Base-by-base conservation (phyloP, 2,113 vertebrate genomes). In the Nycticorax nycticorax region DNA sequence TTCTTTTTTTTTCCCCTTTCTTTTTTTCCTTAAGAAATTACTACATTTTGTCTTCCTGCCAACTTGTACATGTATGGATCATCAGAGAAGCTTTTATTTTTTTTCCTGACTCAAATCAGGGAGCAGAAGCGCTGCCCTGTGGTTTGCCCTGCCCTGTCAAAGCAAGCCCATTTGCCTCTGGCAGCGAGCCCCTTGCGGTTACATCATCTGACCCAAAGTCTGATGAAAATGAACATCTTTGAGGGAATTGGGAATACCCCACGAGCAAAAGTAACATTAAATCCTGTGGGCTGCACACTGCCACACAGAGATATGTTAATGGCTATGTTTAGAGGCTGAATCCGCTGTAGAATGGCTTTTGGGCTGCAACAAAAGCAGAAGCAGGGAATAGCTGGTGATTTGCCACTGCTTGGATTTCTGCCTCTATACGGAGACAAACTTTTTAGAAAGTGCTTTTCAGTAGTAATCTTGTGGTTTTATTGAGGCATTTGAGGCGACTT, bases 151-250 rank as follows among this genome's bases (percentile, higher is more conserved):
- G 35, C 37, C 35, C 45, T 48, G 18, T 35, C 84, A 82, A 64
- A 88, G 69, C 35, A 77, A 85, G 78, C 10, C 12, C 3, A 1
- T 63, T 67, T 50, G 22, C n/a, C n/a, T 45, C 41, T 0, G 0
- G 35, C 55, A 71, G 26, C 9, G 33, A 68, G 67, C 10, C 6
- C 33, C 21, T 0, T 0, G 0, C 0, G 0, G 47, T 62, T 77
- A 35, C 55, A 72, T 3, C 23, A 37, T 8, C 60, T 81, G 43
- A 74, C 81, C 28, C 45, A 15, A 74, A 63, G 47, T 50, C 81
- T 91, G 77, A 72, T 69, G 71, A 85, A 87, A 94, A 89, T 80
- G 2, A 63, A 37, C 45, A 26, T 57, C 59, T 87, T 91, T 71
- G 77, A 71, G 41, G 48, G 71, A 91, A 71, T 1, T 37, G 1